Conservation (phyloP, 2,113 vertebrate species). For the Corythoichthys haematopterus region DNA sequence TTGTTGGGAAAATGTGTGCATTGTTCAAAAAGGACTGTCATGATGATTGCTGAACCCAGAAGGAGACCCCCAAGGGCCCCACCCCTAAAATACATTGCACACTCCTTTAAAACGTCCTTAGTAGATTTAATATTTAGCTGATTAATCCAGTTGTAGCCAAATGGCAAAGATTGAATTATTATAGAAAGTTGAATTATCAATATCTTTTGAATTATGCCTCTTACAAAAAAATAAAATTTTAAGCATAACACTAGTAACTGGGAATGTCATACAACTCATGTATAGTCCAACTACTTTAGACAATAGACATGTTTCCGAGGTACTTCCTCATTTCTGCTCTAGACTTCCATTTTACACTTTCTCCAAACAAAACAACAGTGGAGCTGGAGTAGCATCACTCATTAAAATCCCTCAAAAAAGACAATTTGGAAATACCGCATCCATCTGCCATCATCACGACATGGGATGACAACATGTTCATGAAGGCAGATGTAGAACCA, state of each 20-base stretch:
- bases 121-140: neutral
- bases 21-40: slow-evolving; percentile 11
- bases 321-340: too few relatives aligned
- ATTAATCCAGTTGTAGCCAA: slow-evolving; percentile 18
- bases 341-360: too few relatives aligned
- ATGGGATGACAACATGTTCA: too few relatives aligned
- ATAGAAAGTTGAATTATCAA: neutral
- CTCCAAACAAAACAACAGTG: too few relatives aligned
- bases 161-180: neutral
- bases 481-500: too few relatives aligned
- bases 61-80: neutral
- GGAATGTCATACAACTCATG: neutral
- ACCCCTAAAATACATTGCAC: neutral
- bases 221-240: neutral
- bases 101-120: neutral
- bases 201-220: neutral
- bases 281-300: neutral
- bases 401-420: too few relatives aligned
- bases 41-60: neutral
- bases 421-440: too few relatives aligned
- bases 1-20: slow-evolving; percentile 15
- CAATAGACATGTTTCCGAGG: too few relatives aligned
- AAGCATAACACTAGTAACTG: neutral
- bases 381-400: too few relatives aligned
- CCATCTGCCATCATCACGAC: too few relatives aligned